Evolutionary conservation across 1,140 invertebrate species (phyloP), one percentile per base, ranked within the genome.

Genomic region (Monochamus saltuarius): DNA sequence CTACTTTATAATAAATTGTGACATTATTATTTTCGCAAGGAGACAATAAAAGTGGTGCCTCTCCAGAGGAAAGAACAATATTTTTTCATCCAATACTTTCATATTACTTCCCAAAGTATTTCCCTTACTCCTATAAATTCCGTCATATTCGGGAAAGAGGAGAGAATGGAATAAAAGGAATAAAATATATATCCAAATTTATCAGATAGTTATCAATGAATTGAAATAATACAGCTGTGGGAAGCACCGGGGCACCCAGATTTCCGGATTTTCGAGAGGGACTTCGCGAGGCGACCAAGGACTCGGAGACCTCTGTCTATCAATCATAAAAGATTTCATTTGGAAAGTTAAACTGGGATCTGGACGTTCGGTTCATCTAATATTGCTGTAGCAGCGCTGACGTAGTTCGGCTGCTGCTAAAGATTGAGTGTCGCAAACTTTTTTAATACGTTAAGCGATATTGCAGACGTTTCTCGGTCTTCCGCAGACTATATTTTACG

Each of bases 301-400:
- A 29, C 34, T 36, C 6, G 47, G 39, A 14, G 60, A 62, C 38
- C 43, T 54, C 50, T 60, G 52, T 66, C 64, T 56, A 66, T 66
- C 64, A 64, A 66, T 66, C 64, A 66, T 63, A 63, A 63, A 63
- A 60, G 61, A 63, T 66, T 66, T 66, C 64, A 63, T 66, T 66
- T 66, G 53, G 56, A 37, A 62, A 50, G 56, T 51, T 62, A 65
- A 59, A 55, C 55, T 29, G 22, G 22, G 22, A 29, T 29, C 22
- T 29, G 22, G 34, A 35, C 39, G 45, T 42, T 29, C 55, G 52
- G 55, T 62, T 53, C 61, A 58, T 62, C 49, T 55, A 62, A 62
- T 62, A 62, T 57, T 55, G 55, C 37, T 47, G 38, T 47, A 46
- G 36, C 55, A 47, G 34, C 51, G 59, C 59, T 61, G 59, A 61